Evolutionary conservation across 2,113 vertebrate species (phyloP).

Genomic region (Aplodontia rufa): DNA sequence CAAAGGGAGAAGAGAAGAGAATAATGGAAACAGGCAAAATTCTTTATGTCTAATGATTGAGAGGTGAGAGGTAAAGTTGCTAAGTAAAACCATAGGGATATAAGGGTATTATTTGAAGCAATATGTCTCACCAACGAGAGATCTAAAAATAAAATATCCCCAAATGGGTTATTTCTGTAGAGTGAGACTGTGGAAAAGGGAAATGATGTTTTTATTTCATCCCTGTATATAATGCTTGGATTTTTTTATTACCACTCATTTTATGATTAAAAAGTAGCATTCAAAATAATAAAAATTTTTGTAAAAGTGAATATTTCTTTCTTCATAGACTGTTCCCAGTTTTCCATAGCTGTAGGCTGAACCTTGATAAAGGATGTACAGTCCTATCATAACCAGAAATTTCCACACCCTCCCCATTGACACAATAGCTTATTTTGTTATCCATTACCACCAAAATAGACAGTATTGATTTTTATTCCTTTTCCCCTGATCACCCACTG

Average conservation of each 20-base stretch:
- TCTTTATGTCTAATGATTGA: neutral
- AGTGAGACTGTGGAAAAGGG: neutral
- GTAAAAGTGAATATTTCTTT: neutral
- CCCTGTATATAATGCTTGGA: neutral
- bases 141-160: neutral
- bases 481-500: neutral
- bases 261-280: neutral
- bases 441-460: neutral
- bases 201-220: neutral
- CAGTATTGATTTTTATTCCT: slow-evolving; percentile 46
- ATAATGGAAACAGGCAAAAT: neutral
- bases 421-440: slow-evolving; percentile 38
- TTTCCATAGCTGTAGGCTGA: neutral
- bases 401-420: neutral
- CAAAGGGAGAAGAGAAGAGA: neutral
- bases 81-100: neutral
- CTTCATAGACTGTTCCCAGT: neutral
- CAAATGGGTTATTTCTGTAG: neutral
- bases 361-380: neutral
- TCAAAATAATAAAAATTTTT: neutral
- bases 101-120: neutral
- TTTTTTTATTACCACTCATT: neutral
- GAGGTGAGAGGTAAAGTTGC: neutral
- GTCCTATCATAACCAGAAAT: neutral
- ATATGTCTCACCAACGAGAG: neutral